Conservation (phyloP, 2,888 invertebrate species). For the Tiphia femorata region DNA sequence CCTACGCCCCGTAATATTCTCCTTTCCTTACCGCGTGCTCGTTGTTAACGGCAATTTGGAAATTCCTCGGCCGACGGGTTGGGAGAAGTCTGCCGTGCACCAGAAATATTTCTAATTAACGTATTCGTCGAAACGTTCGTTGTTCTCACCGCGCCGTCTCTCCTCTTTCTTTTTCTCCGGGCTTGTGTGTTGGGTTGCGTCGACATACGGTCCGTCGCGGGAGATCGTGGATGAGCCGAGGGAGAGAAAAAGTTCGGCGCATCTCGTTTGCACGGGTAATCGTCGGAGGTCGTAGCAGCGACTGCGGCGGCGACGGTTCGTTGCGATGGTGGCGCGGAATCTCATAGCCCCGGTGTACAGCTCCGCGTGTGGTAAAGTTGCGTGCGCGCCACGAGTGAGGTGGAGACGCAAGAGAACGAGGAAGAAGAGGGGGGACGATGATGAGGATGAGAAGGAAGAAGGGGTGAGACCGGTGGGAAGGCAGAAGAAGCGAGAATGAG, state of each 20-base stretch:
- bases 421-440: conserved; percentile 7
- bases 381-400: conserved; percentile 26
- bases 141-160: background rate
- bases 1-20: no score
- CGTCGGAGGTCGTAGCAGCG: no score
- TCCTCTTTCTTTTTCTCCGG: background rate
- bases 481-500: no score
- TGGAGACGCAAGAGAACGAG: background rate
- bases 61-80: no score
- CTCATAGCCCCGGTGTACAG: no score
- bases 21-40: no score
- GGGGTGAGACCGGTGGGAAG: no score
- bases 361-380: conserved; percentile 41
- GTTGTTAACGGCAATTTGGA: no score
- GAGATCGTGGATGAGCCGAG: no score
- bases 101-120: background rate
- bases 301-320: conserved; percentile 5
- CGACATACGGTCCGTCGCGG: no score
- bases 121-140: background rate
- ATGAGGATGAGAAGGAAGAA: conserved; percentile 5
- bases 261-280: conserved; percentile 39
- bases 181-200: no score
- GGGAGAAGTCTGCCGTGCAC: no score
- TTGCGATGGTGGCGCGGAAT: conserved; percentile 21
- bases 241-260: conserved; percentile 1